phyloP scores from a whole-genome alignment of 2,797 vertebrate genomes.

The Pithecia hirsuta region DNA sequence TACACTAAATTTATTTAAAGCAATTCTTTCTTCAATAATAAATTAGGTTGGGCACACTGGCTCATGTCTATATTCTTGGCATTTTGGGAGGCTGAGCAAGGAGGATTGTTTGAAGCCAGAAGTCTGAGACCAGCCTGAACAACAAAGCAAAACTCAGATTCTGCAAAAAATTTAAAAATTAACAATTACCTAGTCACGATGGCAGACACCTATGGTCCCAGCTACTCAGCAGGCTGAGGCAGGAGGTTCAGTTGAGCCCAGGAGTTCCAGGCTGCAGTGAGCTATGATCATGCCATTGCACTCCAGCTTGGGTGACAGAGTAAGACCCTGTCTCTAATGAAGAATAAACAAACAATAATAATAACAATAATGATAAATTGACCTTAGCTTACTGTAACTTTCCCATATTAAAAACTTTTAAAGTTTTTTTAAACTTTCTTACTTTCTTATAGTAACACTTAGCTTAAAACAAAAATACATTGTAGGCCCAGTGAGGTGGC shows the following conservation, averaged over 20 bases:
- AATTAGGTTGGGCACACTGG: not conserved
- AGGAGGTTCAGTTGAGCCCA: not conserved
- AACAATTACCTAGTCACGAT: not conserved
- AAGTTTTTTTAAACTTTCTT: not conserved
- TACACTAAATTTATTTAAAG: not conserved
- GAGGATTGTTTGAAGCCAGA: not conserved
- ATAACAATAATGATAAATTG: too few species aligned
- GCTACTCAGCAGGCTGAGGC: not conserved
- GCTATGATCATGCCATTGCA: too few species aligned
- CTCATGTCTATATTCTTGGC: not conserved
- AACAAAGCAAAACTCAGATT: not conserved
- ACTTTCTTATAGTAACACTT: not conserved
- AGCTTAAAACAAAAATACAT: not conserved
- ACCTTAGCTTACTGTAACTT: not conserved
- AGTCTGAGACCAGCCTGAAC: not conserved
- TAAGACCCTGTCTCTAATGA: too few species aligned
- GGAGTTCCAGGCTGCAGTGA: too few species aligned
- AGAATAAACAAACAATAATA: too few species aligned
- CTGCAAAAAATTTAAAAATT: not conserved
- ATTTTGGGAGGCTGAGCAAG: not conserved
- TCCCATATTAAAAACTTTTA: not conserved
- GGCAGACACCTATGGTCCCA: not conserved
- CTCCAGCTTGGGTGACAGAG: too few species aligned
- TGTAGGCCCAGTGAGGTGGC: too few species aligned
- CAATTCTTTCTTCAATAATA: not conserved